Percentiles rank a stretch among this genome's conserved stretches.
Evolutionary conservation across 2,797 vertebrate species (phyloP).

Genomic region (Megalops cyprinoides): DNA sequence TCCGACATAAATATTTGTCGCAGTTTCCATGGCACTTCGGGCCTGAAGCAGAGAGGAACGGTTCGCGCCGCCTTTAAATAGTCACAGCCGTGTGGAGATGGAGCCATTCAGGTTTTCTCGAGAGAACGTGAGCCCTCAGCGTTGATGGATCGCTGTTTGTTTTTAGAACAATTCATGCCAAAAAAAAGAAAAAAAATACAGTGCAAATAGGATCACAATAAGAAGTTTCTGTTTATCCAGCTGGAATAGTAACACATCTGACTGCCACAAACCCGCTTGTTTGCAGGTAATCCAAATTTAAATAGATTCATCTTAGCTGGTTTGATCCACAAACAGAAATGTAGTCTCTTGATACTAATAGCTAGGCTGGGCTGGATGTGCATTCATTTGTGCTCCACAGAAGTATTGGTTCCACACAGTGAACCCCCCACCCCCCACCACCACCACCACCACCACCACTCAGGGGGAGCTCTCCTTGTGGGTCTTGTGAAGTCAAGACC

Average conservation of each 20-base stretch:
- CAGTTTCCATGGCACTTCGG: conserved; percentile 80
- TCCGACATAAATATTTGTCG: conserved; percentile 80
- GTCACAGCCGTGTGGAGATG: conserved; percentile 66
- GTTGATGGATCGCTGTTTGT: conserved; percentile 47
- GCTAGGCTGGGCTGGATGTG: background rate
- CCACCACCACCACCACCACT: conserved; percentile 34
- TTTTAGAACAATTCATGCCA: conserved; percentile 38
- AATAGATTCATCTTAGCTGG: conserved; percentile 50
- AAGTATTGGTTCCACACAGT: too few relatives aligned
- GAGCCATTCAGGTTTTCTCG: conserved; percentile 72
- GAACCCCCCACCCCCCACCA: conserved; percentile 30
- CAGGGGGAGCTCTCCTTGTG: conserved; percentile 60
- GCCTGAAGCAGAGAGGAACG: conserved; percentile 57
- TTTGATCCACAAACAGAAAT: too few relatives aligned
- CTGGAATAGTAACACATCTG: conserved; percentile 53
- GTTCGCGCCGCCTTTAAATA: conserved; percentile 73
- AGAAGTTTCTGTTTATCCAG: background rate
- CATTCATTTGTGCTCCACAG: background rate
- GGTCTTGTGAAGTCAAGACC: conserved; percentile 68
- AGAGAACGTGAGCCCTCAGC: conserved; percentile 57
- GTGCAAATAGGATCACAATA: background rate
- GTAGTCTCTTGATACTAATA: too few relatives aligned
- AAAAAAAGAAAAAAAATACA: conserved; percentile 36
- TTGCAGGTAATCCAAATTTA: conserved; percentile 52
- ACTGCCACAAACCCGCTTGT: conserved; percentile 59